phyloP scores from a whole-genome alignment of 1,140 invertebrate genomes.

The Drosophila biarmipes region DNA sequence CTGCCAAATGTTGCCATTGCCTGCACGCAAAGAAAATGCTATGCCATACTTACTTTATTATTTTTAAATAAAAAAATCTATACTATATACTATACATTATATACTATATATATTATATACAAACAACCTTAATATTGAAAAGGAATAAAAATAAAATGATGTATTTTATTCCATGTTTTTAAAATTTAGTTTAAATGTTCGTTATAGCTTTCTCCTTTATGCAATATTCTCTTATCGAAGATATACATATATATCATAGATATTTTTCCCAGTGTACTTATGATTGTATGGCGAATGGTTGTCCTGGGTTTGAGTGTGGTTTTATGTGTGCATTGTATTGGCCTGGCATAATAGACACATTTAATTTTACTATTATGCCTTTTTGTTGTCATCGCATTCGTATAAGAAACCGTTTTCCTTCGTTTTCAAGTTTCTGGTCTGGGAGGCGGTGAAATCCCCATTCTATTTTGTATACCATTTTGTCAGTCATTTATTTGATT shows the following conservation, averaged over 20 bases:
- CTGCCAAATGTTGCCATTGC: slow-evolving; percentile 68
- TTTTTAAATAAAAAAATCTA: background rate
- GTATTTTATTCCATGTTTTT: too few relatives aligned
- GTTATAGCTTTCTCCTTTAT: too few relatives aligned
- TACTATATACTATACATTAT: too few relatives aligned
- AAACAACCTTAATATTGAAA: too few relatives aligned
- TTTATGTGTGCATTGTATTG: slow-evolving; percentile 81
- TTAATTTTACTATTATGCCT: slow-evolving; percentile 83
- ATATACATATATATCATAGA: too few relatives aligned
- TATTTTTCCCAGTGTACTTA: slow-evolving; percentile 3
- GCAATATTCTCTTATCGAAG: too few relatives aligned
- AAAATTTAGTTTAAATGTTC: too few relatives aligned
- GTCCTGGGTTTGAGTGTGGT: slow-evolving; percentile 51
- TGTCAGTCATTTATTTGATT: slow-evolving; percentile 80
- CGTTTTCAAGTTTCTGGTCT: slow-evolving; percentile 69
- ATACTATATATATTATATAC: too few relatives aligned
- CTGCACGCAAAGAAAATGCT: slow-evolving; percentile 11
- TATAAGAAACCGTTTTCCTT: slow-evolving; percentile 76
- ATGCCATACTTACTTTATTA: background rate
- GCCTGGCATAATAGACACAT: slow-evolving; percentile 80
- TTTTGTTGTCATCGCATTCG: slow-evolving; percentile 81
- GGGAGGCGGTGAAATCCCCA: slow-evolving; percentile 27
- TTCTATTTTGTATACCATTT: slow-evolving; percentile 50
- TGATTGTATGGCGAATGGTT: slow-evolving; percentile 33
- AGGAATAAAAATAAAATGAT: too few relatives aligned